Conservation (phyloP, 1,140 invertebrate species). For the Drosophila arizonae region DNA sequence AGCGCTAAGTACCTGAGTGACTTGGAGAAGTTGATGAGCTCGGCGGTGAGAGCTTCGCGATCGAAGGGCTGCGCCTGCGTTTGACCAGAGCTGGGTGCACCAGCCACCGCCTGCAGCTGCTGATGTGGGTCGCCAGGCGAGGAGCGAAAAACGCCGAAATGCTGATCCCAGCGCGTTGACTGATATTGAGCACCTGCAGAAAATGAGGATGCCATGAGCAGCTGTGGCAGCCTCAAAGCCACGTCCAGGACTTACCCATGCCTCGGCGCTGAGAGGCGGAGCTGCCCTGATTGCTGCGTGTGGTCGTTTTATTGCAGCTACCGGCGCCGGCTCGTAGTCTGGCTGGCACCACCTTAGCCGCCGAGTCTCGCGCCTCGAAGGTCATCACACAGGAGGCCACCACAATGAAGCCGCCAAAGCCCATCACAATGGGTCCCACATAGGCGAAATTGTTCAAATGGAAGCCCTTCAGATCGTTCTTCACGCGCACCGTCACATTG, state of each 20-base stretch:
- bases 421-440: slow-evolving; percentile 96
- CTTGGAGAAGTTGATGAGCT: slow-evolving; percentile 88
- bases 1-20: slow-evolving; percentile 83
- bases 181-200: slow-evolving; percentile 81
- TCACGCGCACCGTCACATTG: slow-evolving; percentile 89
- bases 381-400: slow-evolving; percentile 98
- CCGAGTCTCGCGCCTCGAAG: slow-evolving; percentile 93
- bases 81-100: slow-evolving; percentile 13
- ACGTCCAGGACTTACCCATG: slow-evolving; percentile 72
- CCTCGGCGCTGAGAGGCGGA: slow-evolving; percentile 79
- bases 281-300: slow-evolving; percentile 82
- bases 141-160: slow-evolving; percentile 86
- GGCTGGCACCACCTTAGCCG: slow-evolving; percentile 93
- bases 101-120: slow-evolving; percentile 51
- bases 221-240: background rate
- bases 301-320: slow-evolving; percentile 72
- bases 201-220: background rate
- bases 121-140: slow-evolving; percentile 83
- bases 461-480: slow-evolving; percentile 91
- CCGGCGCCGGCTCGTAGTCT: slow-evolving; percentile 85
- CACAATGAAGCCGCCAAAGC: slow-evolving; percentile 95
- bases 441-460: slow-evolving; percentile 95
- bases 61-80: slow-evolving; percentile 79
- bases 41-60: slow-evolving; percentile 87
- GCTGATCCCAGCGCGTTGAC: slow-evolving; percentile 85